phyloP scores from a whole-genome alignment of 2,888 invertebrate species.

The Cephus runcator region DNA sequence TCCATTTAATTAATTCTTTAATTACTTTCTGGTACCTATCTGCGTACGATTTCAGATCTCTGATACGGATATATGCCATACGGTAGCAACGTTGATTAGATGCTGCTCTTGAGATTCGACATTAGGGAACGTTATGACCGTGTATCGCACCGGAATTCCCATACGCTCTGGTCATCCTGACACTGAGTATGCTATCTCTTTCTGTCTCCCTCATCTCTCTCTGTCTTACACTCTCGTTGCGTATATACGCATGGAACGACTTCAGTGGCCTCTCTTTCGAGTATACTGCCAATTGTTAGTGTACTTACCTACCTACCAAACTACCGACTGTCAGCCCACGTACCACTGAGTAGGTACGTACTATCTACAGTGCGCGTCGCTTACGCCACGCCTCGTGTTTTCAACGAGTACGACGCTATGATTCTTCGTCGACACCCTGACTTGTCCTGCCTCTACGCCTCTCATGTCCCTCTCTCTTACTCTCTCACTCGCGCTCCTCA shows the following conservation, averaged over 20 bases:
- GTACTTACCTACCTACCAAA: neutral
- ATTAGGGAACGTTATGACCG: neutral
- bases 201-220: too few relatives aligned
- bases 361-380: conserved; percentile 25
- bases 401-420: conserved; percentile 1
- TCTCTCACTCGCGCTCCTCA: neutral
- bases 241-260: neutral
- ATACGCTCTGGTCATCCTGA: neutral
- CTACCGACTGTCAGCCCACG: neutral
- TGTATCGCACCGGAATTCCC: neutral
- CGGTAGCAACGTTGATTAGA: conserved; percentile 34
- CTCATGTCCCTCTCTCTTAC: neutral
- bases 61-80: conserved; percentile 38
- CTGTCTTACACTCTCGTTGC: neutral
- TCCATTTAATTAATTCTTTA: conserved; percentile 63
- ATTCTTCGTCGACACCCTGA: neutral
- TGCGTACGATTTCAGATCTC: conserved; percentile 37
- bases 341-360: neutral
- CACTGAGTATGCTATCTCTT: neutral
- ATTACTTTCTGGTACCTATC: conserved; percentile 51
- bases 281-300: neutral
- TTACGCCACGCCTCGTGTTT: conserved; percentile 32
- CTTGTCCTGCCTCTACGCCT: neutral
- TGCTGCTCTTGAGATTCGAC: conserved; percentile 2
- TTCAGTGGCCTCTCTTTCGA: neutral